phyloP scores from a whole-genome alignment of 2,113 vertebrate genomes.

The Malurus cyaneus region DNA sequence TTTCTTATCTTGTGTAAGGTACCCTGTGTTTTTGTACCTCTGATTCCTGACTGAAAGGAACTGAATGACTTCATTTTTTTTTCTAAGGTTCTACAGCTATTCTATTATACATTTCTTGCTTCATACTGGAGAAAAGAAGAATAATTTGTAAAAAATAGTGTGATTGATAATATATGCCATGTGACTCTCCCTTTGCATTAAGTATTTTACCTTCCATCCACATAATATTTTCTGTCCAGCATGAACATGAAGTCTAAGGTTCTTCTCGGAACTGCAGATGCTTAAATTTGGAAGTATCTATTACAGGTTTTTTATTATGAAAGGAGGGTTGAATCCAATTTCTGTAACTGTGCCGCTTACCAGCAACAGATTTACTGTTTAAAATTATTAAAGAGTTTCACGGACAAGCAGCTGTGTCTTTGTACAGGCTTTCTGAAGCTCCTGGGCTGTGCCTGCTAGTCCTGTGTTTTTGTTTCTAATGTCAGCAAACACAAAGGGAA shows the following conservation, averaged over 20 bases:
- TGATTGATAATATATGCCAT: background rate
- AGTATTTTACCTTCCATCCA: background rate
- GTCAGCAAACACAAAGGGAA: background rate
- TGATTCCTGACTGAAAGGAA: background rate
- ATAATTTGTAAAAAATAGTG: accelerated
- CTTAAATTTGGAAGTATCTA: background rate
- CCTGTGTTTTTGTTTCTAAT: background rate
- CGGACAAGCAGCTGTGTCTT: background rate
- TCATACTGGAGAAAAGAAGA: background rate
- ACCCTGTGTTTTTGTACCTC: background rate
- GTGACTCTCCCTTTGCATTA: background rate
- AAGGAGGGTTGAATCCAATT: background rate
- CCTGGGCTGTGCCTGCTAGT: background rate
- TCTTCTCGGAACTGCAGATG: background rate
- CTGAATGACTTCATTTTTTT: background rate
- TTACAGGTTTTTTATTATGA: background rate
- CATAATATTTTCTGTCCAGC: background rate
- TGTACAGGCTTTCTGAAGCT: background rate
- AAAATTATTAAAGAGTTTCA: background rate
- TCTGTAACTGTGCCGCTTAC: background rate
- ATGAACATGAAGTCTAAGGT: background rate
- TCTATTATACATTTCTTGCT: background rate
- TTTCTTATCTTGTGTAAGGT: background rate
- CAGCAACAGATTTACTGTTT: background rate
- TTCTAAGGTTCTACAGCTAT: background rate